These are phyloP conservation scores for Oophaga sylvatica DNA, from an alignment of 2,797 vertebrate genomes.

Conservation along the genomic window DNA sequence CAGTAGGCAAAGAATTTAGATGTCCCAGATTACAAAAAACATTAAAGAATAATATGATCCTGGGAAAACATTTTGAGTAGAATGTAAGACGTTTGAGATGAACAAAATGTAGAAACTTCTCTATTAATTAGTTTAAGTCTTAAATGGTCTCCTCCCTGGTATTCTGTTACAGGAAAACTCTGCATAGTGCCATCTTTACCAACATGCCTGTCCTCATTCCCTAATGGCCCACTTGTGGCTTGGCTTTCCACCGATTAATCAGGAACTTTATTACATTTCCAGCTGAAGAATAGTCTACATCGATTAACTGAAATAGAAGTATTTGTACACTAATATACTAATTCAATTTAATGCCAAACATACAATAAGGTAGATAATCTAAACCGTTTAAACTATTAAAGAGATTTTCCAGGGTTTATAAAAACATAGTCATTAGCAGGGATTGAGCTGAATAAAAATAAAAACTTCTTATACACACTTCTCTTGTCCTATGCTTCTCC, in stretches of 20 bases:
- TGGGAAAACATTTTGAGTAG: background rate
- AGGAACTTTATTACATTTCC: conserved; percentile 35
- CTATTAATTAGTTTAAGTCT: conserved; percentile 4
- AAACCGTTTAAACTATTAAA: background rate
- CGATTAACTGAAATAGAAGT: conserved; percentile 3
- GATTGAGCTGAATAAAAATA: too few relatives aligned
- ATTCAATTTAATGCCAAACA: background rate
- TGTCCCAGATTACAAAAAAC: background rate
- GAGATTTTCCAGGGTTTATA: too few relatives aligned
- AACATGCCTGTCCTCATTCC: conserved; percentile 8
- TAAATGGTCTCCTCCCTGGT: conserved; percentile 17
- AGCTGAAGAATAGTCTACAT: conserved; percentile 13
- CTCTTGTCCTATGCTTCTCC: too few relatives aligned
- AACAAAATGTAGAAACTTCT: conserved; percentile 6
- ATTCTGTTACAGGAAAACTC: conserved; percentile 35
- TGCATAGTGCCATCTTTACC: conserved; percentile 43
- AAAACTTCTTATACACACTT: too few relatives aligned
- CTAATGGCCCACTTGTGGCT: conserved; percentile 31
- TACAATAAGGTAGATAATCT: background rate
- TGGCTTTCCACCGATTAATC: background rate
- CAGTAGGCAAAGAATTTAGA: too few relatives aligned
- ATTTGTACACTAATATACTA: background rate
- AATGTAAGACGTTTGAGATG: background rate
- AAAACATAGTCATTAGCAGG: too few relatives aligned
- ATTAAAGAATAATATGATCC: conserved; percentile 1